Evolutionary conservation across 92 coral and sea anemone species (phyloP).

Genomic region (Epizoanthus illoricatus): DNA sequence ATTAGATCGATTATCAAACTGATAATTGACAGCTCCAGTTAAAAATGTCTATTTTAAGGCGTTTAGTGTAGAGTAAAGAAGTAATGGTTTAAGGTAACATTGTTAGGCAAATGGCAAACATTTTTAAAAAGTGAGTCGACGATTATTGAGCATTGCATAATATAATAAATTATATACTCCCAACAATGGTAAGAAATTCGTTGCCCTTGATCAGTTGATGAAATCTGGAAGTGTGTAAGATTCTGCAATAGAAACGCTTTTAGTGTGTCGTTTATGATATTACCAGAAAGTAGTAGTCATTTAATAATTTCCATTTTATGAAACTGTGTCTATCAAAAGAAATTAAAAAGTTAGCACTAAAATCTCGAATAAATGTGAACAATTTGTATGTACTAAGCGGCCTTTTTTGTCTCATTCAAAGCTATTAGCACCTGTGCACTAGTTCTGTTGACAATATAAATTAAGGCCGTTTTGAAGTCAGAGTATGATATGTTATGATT

Average conservation of each 20-base stretch:
- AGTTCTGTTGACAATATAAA: neutral
- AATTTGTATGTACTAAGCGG: neutral
- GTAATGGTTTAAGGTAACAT: no score
- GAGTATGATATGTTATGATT: neutral
- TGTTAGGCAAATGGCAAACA: no score
- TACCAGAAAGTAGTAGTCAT: neutral
- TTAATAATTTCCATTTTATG: neutral
- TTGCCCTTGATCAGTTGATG: no score
- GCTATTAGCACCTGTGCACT: neutral
- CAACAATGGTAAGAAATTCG: no score
- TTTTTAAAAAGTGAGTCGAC: no score
- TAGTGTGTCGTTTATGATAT: no score
- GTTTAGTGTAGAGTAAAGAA: no score
- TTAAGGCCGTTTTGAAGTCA: neutral
- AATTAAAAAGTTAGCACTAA: neutral
- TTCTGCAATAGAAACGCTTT: no score
- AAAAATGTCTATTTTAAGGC: neutral
- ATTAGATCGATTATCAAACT: slow-evolving; percentile 12
- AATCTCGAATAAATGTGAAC: neutral
- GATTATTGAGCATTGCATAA: no score
- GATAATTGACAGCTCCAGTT: slow-evolving; percentile 29
- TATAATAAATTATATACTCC: no score
- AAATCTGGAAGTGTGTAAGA: no score
- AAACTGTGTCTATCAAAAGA: neutral
- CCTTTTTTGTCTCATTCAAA: neutral